Evolutionary conservation across 2,888 invertebrate genomes (phyloP), one percentile per base, ranked within the genome.

Genomic region (Caenorhabditis angaria): DNA sequence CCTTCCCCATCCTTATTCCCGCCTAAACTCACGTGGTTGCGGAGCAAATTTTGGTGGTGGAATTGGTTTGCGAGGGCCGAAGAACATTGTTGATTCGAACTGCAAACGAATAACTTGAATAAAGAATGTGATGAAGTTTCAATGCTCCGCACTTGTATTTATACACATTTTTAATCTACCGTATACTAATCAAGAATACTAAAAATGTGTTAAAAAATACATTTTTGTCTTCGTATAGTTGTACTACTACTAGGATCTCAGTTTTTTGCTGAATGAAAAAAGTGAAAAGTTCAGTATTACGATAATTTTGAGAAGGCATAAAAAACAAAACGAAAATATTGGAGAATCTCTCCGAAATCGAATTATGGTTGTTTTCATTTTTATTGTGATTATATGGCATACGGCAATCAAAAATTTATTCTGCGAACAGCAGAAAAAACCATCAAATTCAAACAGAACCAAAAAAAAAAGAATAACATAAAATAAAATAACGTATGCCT

Each of bases 31-130:
- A 56, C 56, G 14, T 47, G 58, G 58, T 47, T 58, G 47, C n/a
- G 71, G 71, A 25, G 66, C 66, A 53, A 71, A 71, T 29, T 35
- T 60, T 3, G 71, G 71, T 18, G 71, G 71, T 8, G 71, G 71
- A 48, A 71, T 71, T 20, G 25, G 25, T 24, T 54, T 54, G 18
- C 24, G 22, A 27, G 54, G 27, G 6, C 54, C 54, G 27, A n/a
- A n/a, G n/a, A 54, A 54, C 54, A 54, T 54, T 51, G n/a, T 51
- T 51, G 35, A 10, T 35, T 35, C 35, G 35, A 35, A 35, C 14
- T 6, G 14, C 35, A 35, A 35, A 35, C 51, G 8, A 51, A 14
- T 18, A 6, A 14, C 41, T 41, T 14, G 5, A 18, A 12, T 3
- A 14, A 12, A 41, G 18, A 41, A 18, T 41, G 41, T 18, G 18